phyloP scores from a whole-genome alignment of 2,888 invertebrate species.

The Xanthorhoe designata region DNA sequence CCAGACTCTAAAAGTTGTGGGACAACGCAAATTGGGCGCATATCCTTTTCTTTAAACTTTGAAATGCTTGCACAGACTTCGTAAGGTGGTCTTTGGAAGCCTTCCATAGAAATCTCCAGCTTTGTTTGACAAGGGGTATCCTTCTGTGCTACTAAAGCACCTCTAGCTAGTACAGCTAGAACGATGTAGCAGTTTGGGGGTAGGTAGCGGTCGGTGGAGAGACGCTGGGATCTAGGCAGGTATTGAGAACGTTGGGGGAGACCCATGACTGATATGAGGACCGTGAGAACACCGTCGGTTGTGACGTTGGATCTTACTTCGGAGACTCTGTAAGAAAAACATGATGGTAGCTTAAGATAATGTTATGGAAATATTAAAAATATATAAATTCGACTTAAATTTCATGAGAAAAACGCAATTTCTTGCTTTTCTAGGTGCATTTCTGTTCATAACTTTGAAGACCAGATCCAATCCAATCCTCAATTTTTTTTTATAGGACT shows the following conservation, averaged over 20 bases:
- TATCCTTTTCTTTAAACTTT: conserved; percentile 67
- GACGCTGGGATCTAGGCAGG: conserved; percentile 67
- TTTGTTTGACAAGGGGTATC: conserved; percentile 87
- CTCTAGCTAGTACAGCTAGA: conserved; percentile 86
- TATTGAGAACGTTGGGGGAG: conserved; percentile 65
- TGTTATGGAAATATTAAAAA: too few species aligned
- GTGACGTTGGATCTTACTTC: conserved; percentile 80
- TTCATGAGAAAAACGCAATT: too few species aligned
- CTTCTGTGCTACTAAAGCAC: conserved; percentile 86
- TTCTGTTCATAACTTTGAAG: too few species aligned
- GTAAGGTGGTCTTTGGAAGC: conserved; percentile 87
- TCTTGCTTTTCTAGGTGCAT: too few species aligned
- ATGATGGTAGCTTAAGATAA: background rate
- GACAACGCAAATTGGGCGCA: conserved; percentile 85
- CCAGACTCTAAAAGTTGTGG: conserved; percentile 81
- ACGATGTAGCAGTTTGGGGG: conserved; percentile 84
- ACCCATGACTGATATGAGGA: conserved; percentile 75
- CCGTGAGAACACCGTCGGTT: conserved; percentile 72
- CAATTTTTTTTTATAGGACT: too few species aligned
- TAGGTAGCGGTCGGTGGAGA: conserved; percentile 70
- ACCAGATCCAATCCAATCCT: too few species aligned
- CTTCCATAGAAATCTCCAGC: conserved; percentile 86
- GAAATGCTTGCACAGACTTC: conserved; percentile 87
- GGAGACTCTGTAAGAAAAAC: conserved; percentile 70
- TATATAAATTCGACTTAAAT: too few species aligned